Conservation (phyloP, 2,113 vertebrate species). For the Irena cyanogastra region DNA sequence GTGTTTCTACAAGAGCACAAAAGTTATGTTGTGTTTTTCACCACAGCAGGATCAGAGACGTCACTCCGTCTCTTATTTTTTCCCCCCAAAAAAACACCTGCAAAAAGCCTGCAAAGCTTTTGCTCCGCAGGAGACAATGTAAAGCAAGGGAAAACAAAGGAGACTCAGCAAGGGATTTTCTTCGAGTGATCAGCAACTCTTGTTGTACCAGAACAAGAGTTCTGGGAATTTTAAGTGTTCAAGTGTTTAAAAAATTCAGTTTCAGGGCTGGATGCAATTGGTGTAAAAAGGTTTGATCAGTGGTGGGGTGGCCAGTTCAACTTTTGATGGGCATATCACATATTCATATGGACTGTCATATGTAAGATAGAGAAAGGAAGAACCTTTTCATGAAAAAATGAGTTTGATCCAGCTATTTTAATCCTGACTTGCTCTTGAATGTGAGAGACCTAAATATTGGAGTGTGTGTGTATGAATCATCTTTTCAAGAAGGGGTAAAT, state of each 20-base stretch:
- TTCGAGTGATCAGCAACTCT: not conserved
- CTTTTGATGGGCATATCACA: not conserved
- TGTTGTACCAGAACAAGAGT: not conserved
- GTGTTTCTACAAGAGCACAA: not conserved
- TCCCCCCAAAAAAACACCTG: not conserved
- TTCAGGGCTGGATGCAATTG: not conserved
- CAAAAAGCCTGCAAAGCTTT: not conserved
- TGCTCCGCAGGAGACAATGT: not conserved
- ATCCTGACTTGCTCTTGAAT: not conserved
- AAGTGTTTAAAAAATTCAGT: not conserved
- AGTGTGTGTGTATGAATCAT: not conserved
- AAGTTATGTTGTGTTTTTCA: not conserved
- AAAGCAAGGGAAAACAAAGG: not conserved
- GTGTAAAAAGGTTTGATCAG: not conserved
- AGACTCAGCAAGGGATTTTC: not conserved
- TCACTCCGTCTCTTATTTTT: accelerated
- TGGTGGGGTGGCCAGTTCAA: not conserved
- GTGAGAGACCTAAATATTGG: not conserved
- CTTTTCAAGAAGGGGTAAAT: not conserved
- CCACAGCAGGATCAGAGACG: not conserved
- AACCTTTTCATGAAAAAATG: not conserved
- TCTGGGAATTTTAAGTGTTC: not conserved
- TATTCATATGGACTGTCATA: not conserved
- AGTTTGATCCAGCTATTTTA: not conserved
- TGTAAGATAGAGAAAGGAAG: not conserved